Base-by-base conservation (phyloP, 1,140 invertebrate genomes). In the Drosophila pallidifrons region DNA sequence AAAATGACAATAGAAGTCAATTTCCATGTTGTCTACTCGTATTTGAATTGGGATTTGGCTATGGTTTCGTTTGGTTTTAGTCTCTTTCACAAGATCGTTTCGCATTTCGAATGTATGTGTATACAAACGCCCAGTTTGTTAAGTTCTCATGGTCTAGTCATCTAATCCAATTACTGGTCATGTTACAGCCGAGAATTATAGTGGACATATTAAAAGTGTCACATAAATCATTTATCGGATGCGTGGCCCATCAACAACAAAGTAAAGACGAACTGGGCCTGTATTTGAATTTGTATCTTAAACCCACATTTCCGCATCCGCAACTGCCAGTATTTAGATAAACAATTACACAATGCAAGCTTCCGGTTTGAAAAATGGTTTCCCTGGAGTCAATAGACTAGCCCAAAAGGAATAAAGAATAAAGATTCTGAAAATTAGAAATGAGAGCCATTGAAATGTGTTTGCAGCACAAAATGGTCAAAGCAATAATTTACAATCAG, bases 1-100 rank as follows among this genome's bases (percentile, higher is more conserved):
- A 88, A 88, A 88, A 85, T 90, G 86, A 88, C 85, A 88, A 88
- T 90, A 85, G 85, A 89, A 85, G 78, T 89, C 78, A 88, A 88
- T 88, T 88, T 88, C 85, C 85, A 88, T 88, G 85, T 79, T 81
- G 72, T 81, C 57, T 76, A 28, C 20, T 64, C 47, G 35, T 3
- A 54, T 52, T 65, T 51, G 32, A 8, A 41, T 52, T 51, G 13
- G 49, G 5, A 35, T 49, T 61, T n/a, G 47, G 16, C 5, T 52
- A 38, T 13, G 46, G 38, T 43, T 43, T 5, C 1, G 20, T 47
- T 64, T 30, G 32, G 13, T 16, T 20, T 38, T 25, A 25, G 20
- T 25, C 20, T 25, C 20, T 58, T 58, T 49, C 51, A 11, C 20
- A 28, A 32, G 35, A 51, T 52, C 51, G 7, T 55, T 25, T 49